A percentile compares a stretch with the other conserved stretches of the same genome.
Conservation (phyloP, 2,888 invertebrate species). For the Ophion costatus region DNA sequence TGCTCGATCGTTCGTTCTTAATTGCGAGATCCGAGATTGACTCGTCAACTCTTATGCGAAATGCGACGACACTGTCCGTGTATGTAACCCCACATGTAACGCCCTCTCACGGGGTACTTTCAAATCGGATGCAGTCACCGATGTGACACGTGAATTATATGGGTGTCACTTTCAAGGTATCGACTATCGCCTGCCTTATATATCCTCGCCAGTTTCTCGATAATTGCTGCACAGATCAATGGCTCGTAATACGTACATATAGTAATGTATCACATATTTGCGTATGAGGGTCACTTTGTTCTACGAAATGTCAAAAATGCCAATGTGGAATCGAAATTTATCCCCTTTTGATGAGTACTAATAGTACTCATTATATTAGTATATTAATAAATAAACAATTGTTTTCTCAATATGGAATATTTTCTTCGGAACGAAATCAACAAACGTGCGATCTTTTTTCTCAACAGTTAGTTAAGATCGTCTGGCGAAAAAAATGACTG, state of each 20-base stretch:
- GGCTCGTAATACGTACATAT: not conserved
- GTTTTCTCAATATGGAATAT: not conserved
- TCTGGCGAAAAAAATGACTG: not conserved
- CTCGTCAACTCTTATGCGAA: conserved; percentile 57
- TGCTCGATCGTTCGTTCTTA: conserved; percentile 53
- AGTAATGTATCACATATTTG: conserved; percentile 36
- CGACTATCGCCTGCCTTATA: conserved; percentile 40
- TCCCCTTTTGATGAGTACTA: not conserved
- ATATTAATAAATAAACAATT: not conserved
- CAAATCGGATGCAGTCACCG: conserved; percentile 60
- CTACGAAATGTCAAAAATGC: not conserved
- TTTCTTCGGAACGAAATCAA: not conserved
- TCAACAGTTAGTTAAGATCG: not conserved
- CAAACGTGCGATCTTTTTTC: not conserved
- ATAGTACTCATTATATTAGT: too few species aligned
- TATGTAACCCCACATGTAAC: conserved; percentile 29
- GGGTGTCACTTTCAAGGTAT: conserved; percentile 53
- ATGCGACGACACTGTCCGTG: conserved; percentile 4
- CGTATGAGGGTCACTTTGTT: conserved; percentile 1
- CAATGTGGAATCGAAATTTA: not conserved
- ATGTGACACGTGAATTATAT: conserved; percentile 48
- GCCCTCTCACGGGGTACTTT: conserved; percentile 54
- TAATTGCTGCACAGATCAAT: conserved; percentile 34
- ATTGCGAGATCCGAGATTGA: conserved; percentile 63
- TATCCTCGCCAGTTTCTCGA: conserved; percentile 35